Evolutionary conservation across 1,140 invertebrate species (phyloP), one percentile per base, ranked within the genome.

Genomic region (Achroia grisella): DNA sequence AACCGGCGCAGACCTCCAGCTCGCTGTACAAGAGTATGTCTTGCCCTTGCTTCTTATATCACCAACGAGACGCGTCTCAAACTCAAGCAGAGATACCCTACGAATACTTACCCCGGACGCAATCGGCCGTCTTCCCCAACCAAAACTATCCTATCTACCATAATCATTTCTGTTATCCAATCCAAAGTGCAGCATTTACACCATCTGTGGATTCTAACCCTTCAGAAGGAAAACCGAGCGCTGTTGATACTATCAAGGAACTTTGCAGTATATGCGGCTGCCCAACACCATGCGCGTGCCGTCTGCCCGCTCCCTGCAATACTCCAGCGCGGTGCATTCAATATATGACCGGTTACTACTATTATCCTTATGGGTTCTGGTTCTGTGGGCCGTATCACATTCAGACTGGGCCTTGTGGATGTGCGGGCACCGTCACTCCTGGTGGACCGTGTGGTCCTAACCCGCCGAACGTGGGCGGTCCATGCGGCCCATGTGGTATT

Each of bases 311-410:
- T 5, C 61, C 65, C 1, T 63, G 63, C 14, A 67, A 67, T 27
- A 46, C 46, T 13, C 56, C 63, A 1, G 31, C 62, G 1, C 56
- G 56, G 29, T 65, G 64, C 23, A 10, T 71, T 0, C 64, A 72
- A 41, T 55, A 64, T 27, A 66, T 71, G 62, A 74, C 71, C 0
- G 71, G 71, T 8, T 74, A 74, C 27, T 74, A 69, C 40, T 66
- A 69, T 34, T 71, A 71, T 29, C 68, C 68, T 0, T 71, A 71
- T 30, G 68, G 68, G 4, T 63, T 53, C 10, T 71, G 68, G 68
- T 69, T 66, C 36, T 71, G 68, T 29, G 68, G 68, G 9, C 52
- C 52, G 2, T 55, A 55, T 35, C 42, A 55, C 13, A 31, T 48
- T 8, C 11, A 9, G 1, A 43, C 40, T 15, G 32, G 23, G 8